phyloP scores from a whole-genome alignment of 2,888 invertebrate species.

The Labia minor region DNA sequence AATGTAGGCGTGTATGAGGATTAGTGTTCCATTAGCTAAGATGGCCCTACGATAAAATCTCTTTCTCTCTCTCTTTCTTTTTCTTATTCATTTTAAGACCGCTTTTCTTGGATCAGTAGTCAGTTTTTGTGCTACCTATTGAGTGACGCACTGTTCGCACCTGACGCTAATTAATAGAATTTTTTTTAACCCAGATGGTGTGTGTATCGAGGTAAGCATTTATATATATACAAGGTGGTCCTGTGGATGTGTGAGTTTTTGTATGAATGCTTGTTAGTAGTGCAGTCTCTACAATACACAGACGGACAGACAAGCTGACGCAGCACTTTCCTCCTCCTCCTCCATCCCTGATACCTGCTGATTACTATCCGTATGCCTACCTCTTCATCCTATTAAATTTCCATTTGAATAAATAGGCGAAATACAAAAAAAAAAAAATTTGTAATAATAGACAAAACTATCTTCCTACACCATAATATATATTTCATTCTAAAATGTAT shows the following conservation, averaged over 20 bases:
- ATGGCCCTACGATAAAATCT: not conserved
- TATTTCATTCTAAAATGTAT: no score
- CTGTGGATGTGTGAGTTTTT: not conserved
- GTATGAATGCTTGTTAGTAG: not conserved
- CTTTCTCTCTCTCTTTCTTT: not conserved
- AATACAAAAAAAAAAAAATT: no score
- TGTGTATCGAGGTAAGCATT: not conserved
- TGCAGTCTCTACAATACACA: not conserved
- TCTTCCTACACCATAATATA: no score
- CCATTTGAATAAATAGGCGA: no score
- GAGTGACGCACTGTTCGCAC: slow-evolving; percentile 5
- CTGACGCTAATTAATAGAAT: not conserved
- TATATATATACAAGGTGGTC: not conserved
- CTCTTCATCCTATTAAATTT: no score
- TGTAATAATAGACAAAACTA: no score
- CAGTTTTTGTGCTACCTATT: not conserved
- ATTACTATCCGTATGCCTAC: no score
- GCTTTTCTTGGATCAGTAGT: not conserved
- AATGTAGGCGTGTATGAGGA: not conserved
- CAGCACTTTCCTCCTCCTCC: not conserved
- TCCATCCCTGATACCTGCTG: no score
- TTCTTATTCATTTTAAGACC: not conserved
- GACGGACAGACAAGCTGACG: not conserved
- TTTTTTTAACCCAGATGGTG: not conserved
- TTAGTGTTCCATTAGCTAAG: not conserved